Evolutionary conservation across 2,113 vertebrate genomes (phyloP), one percentile per base, ranked within the genome.

Genomic region (Daubentonia madagascariensis): DNA sequence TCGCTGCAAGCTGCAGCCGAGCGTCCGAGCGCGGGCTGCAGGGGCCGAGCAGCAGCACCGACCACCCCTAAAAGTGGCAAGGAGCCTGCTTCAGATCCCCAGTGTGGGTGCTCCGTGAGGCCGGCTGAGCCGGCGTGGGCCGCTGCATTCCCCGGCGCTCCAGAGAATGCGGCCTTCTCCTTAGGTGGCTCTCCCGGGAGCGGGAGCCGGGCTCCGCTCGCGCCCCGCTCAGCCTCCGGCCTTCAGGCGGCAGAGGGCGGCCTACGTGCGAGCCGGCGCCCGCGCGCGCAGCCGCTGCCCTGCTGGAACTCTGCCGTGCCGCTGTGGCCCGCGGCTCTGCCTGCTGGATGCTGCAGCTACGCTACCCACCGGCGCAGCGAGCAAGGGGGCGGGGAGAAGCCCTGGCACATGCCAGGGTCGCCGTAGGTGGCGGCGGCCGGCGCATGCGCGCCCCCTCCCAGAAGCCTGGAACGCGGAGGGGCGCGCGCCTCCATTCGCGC

Each of bases 361-460:
- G 50, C 84, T 17, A 8, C 48, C 59, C 50, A 13, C 37, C 8
- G 17, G 79, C 70, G 37, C 85, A 3, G 61, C 73, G 52, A 80
- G 68, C 32, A 65, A 96, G 89, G 80, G 96, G 97, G 90, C 93
- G 94, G 96, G 93, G 81, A 90, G 93, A 83, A 96, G 59, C 84
- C 22, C 67, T 20, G 76, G 95, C 97, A 94, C 97, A 48, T 63
- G 97, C 97, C 84, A 8, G 97, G 98, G 98, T 97, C 95, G 96
- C 96, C 20, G 91, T 67, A 93, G 96, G 97, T 94, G 97, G 97
- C 92, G 2, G 91, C n/a, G 93, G 78, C 92, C 50, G 9, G 94
- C 98, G 98, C 98, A 98, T 98, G 96, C 96, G 95, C 97, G 35
- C 70, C 37, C 37, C 32, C 84, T 81, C 89, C 43, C 92, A n/a